Conservation (phyloP, 2,888 invertebrate species). For the Callyntrura guangdongensis region DNA sequence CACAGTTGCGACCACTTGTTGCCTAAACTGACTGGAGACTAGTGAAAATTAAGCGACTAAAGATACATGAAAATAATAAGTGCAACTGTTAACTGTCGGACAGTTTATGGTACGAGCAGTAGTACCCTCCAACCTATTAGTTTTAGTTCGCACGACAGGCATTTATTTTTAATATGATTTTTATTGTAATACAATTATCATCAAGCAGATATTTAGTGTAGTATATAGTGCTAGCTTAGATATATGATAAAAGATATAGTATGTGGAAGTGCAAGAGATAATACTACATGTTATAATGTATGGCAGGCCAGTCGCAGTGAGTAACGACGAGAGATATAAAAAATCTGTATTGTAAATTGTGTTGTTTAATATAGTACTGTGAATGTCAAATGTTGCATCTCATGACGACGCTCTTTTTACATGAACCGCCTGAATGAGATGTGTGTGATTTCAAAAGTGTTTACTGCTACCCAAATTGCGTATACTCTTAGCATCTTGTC, state of each 20-base stretch:
- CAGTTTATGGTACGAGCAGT: slow-evolving; percentile 22
- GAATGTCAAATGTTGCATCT: slow-evolving; percentile 6
- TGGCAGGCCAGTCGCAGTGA: slow-evolving; percentile 71
- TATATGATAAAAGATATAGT: neutral
- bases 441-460: slow-evolving; percentile 44
- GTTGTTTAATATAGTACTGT: neutral
- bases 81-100: slow-evolving; percentile 10
- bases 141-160: slow-evolving; percentile 52
- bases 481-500: neutral
- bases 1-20: neutral
- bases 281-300: slow-evolving; percentile 50
- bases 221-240: neutral
- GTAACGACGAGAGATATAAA: slow-evolving; percentile 54
- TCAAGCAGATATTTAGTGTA: slow-evolving; percentile 9
- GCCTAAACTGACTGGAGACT: neutral
- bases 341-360: slow-evolving; percentile 26
- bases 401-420: slow-evolving; percentile 14
- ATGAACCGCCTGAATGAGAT: slow-evolving; percentile 29
- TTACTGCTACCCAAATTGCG: neutral
- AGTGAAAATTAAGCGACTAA: neutral
- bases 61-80: neutral
- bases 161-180: slow-evolving; percentile 68
- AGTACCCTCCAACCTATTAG: slow-evolving; percentile 29
- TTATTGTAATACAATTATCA: slow-evolving; percentile 32
- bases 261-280: slow-evolving; percentile 1